These are phyloP conservation scores for Coptotermes formosanus DNA, from an alignment of 1,140 invertebrate species.

Conservation along the genomic window DNA sequence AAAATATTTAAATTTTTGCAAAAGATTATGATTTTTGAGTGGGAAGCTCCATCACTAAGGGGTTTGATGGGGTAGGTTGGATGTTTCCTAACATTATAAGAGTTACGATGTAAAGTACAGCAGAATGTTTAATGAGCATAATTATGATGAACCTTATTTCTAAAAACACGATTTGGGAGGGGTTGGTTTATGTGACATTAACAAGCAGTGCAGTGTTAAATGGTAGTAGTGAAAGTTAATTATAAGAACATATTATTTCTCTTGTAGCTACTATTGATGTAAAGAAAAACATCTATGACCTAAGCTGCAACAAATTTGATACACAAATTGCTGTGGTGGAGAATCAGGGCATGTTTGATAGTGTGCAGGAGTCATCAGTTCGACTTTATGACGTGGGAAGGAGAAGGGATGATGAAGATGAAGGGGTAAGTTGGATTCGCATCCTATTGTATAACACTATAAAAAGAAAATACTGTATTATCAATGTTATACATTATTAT, in stretches of 20 bases:
- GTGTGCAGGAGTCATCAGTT: slow-evolving; percentile 78
- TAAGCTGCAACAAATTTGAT: slow-evolving; percentile 72
- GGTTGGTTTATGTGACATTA: too few relatives aligned
- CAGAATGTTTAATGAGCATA: too few relatives aligned
- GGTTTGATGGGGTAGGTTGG: too few relatives aligned
- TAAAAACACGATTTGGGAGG: too few relatives aligned
- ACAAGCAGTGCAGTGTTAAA: too few relatives aligned
- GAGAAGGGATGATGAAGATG: slow-evolving; percentile 69
- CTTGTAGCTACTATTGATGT: slow-evolving; percentile 81
- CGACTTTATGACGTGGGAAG: slow-evolving; percentile 80
- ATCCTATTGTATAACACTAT: background rate
- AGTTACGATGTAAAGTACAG: too few relatives aligned
- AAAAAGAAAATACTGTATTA: slow-evolving; percentile 28
- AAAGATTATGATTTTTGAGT: too few relatives aligned
- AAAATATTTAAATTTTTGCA: too few relatives aligned
- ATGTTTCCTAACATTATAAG: too few relatives aligned
- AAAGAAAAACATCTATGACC: slow-evolving; percentile 74
- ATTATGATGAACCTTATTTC: too few relatives aligned
- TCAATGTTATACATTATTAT: background rate
- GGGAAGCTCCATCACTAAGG: too few relatives aligned
- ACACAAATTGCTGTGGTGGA: slow-evolving; percentile 82
- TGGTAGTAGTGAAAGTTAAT: too few relatives aligned
- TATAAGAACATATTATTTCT: slow-evolving; percentile 25
- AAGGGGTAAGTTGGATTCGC: slow-evolving; percentile 52
- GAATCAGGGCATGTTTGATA: slow-evolving; percentile 72